These are phyloP conservation scores for Eristalis tenax DNA, from an alignment of 2,888 invertebrate species.

Conservation along the genomic window DNA sequence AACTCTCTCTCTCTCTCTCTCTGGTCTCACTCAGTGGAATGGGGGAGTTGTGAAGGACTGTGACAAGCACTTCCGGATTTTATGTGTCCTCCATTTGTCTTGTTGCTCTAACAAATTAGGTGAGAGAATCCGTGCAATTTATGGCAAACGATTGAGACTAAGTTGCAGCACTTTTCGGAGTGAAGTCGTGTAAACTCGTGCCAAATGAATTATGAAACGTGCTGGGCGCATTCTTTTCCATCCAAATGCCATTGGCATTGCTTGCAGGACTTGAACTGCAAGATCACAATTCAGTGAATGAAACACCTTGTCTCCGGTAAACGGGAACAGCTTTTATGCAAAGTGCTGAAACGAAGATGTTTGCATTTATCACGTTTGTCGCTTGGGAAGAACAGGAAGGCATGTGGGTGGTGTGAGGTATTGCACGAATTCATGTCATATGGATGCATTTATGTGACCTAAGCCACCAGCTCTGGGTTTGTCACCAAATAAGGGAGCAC, in stretches of 20 bases:
- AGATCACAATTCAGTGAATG: background rate
- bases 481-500: no score
- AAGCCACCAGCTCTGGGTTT: no score
- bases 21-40: background rate
- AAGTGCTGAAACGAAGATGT: background rate
- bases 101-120: conserved; percentile 45
- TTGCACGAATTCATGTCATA: no score
- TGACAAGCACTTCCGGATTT: background rate
- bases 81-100: background rate
- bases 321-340: background rate
- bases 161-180: background rate
- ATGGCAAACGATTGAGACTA: conserved; percentile 33
- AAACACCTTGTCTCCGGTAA: background rate
- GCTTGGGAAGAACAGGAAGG: no score
- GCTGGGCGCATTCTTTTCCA: background rate
- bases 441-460: no score
- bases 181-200: background rate
- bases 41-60: background rate
- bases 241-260: background rate
- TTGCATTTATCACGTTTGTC: background rate
- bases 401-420: background rate
- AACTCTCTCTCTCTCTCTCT: conserved; percentile 3
- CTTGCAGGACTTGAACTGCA: background rate
- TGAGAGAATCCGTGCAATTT: conserved; percentile 40
- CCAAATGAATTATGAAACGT: conserved; percentile 25